phyloP scores from a whole-genome alignment of 1,140 invertebrate species.

The Melitaea cinxia region DNA sequence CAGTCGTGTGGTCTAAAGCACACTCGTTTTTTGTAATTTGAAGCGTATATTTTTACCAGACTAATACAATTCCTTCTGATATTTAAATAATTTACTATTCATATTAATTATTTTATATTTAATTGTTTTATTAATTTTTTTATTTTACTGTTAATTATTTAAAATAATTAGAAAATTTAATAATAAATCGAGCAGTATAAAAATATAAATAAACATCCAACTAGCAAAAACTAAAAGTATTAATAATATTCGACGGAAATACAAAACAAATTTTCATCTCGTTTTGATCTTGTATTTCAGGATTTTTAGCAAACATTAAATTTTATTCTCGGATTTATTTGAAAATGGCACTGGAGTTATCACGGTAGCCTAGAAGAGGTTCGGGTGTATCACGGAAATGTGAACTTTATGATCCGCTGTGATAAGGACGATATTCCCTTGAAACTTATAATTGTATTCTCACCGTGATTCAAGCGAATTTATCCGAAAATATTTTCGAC shows the following conservation, averaged over 20 bases:
- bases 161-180: too few species aligned
- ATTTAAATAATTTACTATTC: too few species aligned
- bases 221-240: not conserved
- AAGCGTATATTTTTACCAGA: too few species aligned
- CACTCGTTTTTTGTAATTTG: too few species aligned
- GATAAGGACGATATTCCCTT: not conserved
- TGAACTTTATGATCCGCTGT: not conserved
- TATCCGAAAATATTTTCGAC: not conserved
- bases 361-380: not conserved
- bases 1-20: too few species aligned
- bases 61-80: too few species aligned
- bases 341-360: not conserved
- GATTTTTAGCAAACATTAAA: slow-evolving; percentile 6
- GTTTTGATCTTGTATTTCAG: not conserved
- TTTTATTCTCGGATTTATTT: slow-evolving; percentile 15
- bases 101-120: too few species aligned
- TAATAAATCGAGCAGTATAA: too few species aligned
- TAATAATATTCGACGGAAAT: not conserved
- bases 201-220: too few species aligned
- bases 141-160: too few species aligned
- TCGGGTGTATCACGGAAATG: not conserved
- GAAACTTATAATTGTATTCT: not conserved
- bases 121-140: too few species aligned
- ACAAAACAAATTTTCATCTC: slow-evolving; percentile 1
- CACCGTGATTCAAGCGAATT: not conserved